These are phyloP conservation scores for Sinohyriopsis cumingii DNA, from an alignment of 2,888 invertebrate genomes.

Conservation along the genomic window DNA sequence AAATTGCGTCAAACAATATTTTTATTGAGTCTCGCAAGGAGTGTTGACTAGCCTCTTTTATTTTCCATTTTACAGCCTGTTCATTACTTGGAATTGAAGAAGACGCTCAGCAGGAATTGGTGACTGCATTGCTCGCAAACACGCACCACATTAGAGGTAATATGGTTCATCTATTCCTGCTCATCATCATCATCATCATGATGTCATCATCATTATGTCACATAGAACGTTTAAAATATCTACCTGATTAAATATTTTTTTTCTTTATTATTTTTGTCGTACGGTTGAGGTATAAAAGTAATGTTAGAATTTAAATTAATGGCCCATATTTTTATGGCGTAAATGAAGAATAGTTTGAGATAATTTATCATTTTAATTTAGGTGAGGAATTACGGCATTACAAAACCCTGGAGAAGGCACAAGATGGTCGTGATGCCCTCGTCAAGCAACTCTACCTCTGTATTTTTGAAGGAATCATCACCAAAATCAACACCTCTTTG, in stretches of 20 bases:
- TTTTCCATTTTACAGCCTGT: background rate
- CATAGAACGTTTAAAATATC: too few species aligned
- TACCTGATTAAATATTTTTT: too few species aligned
- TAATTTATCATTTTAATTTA: background rate
- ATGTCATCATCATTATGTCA: too few species aligned
- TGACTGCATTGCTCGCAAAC: background rate
- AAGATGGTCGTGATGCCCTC: constrained; percentile 39
- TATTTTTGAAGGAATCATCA: constrained; percentile 40
- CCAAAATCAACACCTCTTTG: constrained; percentile 28
- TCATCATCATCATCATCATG: too few species aligned
- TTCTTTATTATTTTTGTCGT: background rate
- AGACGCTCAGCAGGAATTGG: background rate
- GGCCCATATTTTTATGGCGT: too few species aligned
- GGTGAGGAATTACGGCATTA: constrained; percentile 19
- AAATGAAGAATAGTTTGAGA: background rate
- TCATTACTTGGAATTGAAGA: background rate
- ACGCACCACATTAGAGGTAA: background rate
- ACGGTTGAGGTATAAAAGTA: too few species aligned
- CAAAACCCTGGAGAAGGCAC: constrained; percentile 29
- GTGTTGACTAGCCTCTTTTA: too few species aligned
- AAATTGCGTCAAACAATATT: too few species aligned
- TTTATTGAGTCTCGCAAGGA: too few species aligned
- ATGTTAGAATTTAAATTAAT: too few species aligned
- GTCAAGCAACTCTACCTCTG: constrained; percentile 35
- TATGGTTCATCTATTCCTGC: background rate